These are phyloP conservation scores for Galaxias olidus DNA, from an alignment of 2,797 vertebrate species.

Conservation along the genomic window DNA sequence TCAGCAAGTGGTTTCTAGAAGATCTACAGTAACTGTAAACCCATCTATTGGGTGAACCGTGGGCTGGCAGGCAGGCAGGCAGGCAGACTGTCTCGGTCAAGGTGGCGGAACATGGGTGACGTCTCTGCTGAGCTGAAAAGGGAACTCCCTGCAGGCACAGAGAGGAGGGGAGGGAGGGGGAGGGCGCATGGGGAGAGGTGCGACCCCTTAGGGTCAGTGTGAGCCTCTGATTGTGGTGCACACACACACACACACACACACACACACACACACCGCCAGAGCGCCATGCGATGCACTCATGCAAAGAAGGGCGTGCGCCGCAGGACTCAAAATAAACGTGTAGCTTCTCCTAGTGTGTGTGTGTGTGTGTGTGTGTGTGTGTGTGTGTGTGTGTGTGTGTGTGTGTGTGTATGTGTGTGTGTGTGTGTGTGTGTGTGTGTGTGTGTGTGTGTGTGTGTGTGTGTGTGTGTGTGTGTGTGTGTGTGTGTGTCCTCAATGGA, in stretches of 20 bases:
- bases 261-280: slow-evolving; percentile 49
- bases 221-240: slow-evolving; percentile 62
- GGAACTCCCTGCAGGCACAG: slow-evolving; percentile 70
- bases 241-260: slow-evolving; percentile 33
- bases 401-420: too few species aligned
- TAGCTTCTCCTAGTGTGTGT: slow-evolving; percentile 7
- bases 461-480: too few species aligned
- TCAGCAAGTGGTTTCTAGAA: too few species aligned
- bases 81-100: not conserved
- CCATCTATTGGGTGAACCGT: slow-evolving; percentile 30
- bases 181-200: slow-evolving; percentile 61
- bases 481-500: not conserved
- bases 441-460: too few species aligned
- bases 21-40: too few species aligned
- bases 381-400: not conserved
- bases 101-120: slow-evolving; percentile 63
- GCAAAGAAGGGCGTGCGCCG: slow-evolving; percentile 61
- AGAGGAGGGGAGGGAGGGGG: slow-evolving; percentile 30
- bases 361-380: slow-evolving; percentile 4
- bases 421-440: too few species aligned
- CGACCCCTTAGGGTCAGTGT: slow-evolving; percentile 67
- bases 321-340: slow-evolving; percentile 63
- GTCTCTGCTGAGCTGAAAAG: slow-evolving; percentile 74
- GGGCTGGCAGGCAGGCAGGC: slow-evolving; percentile 18
- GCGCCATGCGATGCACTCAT: slow-evolving; percentile 62